Conservation (phyloP, 35 echinoderm and acorn worm genomes). For the Apostichopus parvimensis region DNA sequence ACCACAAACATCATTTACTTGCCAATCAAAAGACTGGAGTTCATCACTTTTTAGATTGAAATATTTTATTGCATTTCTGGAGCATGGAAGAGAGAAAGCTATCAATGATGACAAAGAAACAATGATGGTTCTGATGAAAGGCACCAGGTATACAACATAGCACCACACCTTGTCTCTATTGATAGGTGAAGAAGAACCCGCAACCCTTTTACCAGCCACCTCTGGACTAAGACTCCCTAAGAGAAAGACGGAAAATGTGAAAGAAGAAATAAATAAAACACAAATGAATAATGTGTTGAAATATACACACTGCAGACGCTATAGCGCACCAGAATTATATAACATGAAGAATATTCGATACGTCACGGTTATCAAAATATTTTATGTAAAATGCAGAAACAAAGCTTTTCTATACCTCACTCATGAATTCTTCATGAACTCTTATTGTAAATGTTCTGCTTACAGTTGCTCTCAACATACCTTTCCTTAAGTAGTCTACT, state of each 20-base stretch:
- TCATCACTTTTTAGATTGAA: too few species aligned
- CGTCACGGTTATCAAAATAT: background rate
- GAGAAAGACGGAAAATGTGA: slow-evolving; percentile 1
- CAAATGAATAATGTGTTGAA: background rate
- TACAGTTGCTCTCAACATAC: too few species aligned
- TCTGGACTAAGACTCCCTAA: slow-evolving; percentile 24
- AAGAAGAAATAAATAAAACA: background rate
- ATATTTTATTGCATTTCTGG: background rate
- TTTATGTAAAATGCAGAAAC: too few species aligned
- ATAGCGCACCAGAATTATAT: background rate
- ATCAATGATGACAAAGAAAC: background rate
- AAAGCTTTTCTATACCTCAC: too few species aligned
- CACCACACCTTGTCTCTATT: slow-evolving; percentile 10
- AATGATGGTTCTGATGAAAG: background rate
- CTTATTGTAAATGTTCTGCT: too few species aligned
- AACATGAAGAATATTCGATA: background rate
- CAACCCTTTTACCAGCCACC: slow-evolving; percentile 43
- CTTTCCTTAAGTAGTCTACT: too few species aligned
- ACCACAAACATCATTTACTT: too few species aligned
- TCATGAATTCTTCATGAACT: too few species aligned
- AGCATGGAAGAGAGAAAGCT: background rate
- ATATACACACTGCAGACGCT: background rate
- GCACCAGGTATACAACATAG: background rate
- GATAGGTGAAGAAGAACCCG: slow-evolving; percentile 5
- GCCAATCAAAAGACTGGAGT: too few species aligned